Conservation (phyloP, 2,888 invertebrate species). For the Cheilosia vernalis region DNA sequence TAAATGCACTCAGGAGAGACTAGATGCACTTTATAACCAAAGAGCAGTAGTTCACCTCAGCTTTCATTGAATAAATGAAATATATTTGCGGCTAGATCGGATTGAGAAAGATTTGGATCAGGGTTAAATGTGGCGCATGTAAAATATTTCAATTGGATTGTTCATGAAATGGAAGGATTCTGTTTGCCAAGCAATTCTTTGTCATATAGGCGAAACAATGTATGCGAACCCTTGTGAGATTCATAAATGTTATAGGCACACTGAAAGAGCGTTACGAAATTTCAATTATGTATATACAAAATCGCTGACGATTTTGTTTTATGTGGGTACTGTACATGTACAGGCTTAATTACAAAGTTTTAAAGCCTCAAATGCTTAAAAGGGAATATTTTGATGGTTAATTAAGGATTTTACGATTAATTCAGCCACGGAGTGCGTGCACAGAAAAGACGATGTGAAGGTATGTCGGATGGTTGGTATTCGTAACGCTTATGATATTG, state of each 20-base stretch:
- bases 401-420: background rate
- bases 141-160: slow-evolving; percentile 65
- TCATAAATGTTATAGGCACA: background rate
- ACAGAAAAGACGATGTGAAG: background rate
- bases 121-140: slow-evolving; percentile 62
- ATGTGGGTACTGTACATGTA: background rate
- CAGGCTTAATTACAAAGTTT: background rate
- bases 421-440: background rate
- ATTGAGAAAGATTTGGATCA: slow-evolving; percentile 44
- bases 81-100: background rate
- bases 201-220: no score
- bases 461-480: no score
- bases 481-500: no score
- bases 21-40: slow-evolving; percentile 5
- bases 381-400: background rate
- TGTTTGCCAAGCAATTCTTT: slow-evolving; percentile 40
- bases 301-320: background rate
- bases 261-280: background rate
- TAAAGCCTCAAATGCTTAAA: background rate
- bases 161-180: slow-evolving; percentile 41
- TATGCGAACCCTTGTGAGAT: background rate
- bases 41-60: background rate
- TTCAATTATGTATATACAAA: background rate
- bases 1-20: background rate
- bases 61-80: background rate